phyloP scores from a whole-genome alignment of 2,113 vertebrate species.

The Anoplopoma fimbria region DNA sequence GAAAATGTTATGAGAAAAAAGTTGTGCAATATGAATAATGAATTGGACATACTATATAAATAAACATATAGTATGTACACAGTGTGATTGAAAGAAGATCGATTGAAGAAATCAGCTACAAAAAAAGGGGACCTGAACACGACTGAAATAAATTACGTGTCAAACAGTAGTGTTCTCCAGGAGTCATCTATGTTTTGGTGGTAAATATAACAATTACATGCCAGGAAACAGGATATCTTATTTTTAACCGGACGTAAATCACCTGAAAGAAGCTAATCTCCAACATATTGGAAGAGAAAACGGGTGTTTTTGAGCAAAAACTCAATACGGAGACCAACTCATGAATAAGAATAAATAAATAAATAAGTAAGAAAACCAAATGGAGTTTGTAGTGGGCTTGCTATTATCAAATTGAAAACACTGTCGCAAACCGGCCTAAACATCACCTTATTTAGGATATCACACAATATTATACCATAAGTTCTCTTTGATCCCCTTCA shows the following conservation, averaged over 20 bases:
- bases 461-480: not conserved
- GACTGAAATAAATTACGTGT: constrained; percentile 8
- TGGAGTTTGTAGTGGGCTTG: not conserved
- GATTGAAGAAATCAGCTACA: constrained; percentile 11
- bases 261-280: not conserved
- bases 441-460: not conserved
- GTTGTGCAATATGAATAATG: too few species aligned
- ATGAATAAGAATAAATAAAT: not conserved
- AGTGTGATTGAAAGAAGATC: not conserved
- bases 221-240: not conserved
- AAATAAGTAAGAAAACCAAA: constrained; percentile 1
- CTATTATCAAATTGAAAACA: not conserved
- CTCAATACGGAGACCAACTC: constrained; percentile 16
- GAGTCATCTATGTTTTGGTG: not conserved
- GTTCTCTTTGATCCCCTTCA: not conserved
- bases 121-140: not conserved
- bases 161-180: too few species aligned
- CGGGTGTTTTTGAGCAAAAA: not conserved
- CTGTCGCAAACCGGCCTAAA: constrained; percentile 1
- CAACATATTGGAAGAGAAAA: not conserved
- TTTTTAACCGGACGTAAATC: not conserved
- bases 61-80: constrained; percentile 5
- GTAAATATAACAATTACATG: not conserved
- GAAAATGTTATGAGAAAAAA: not conserved
- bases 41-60: too few species aligned